Percentiles rank a stretch among this genome's conserved stretches.
Conservation (phyloP, 1,140 invertebrate genomes). For the Sitobion miscanthi region DNA sequence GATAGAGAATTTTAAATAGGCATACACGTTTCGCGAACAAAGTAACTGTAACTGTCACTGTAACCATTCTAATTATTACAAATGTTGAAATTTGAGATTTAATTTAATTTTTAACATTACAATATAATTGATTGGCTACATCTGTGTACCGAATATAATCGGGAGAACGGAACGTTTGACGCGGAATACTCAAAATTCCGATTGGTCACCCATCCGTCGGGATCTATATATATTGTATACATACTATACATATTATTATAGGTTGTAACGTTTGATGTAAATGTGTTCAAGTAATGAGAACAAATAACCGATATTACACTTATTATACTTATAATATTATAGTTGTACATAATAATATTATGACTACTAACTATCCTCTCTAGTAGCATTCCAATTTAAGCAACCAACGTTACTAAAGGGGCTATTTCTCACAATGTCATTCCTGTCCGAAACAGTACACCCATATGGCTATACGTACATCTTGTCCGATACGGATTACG, state of each 20-base stretch:
- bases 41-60: too few relatives aligned
- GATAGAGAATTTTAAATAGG: too few relatives aligned
- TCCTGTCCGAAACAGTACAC: not conserved
- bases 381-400: not conserved
- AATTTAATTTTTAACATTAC: too few relatives aligned
- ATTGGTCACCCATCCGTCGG: not conserved
- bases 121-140: too few relatives aligned
- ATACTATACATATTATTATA: too few relatives aligned
- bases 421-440: not conserved
- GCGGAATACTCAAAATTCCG: not conserved
- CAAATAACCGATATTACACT: not conserved
- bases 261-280: not conserved
- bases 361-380: not conserved
- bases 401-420: not conserved
- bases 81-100: too few relatives aligned
- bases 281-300: not conserved
- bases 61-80: too few relatives aligned
- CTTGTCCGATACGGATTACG: not conserved
- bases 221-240: not conserved
- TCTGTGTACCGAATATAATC: too few relatives aligned
- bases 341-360: not conserved
- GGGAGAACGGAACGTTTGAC: not conserved
- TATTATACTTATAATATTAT: not conserved
- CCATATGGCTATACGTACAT: not conserved
- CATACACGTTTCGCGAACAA: too few relatives aligned